Conservation (phyloP, 2,888 invertebrate genomes). For the Miltochrista miniata region DNA sequence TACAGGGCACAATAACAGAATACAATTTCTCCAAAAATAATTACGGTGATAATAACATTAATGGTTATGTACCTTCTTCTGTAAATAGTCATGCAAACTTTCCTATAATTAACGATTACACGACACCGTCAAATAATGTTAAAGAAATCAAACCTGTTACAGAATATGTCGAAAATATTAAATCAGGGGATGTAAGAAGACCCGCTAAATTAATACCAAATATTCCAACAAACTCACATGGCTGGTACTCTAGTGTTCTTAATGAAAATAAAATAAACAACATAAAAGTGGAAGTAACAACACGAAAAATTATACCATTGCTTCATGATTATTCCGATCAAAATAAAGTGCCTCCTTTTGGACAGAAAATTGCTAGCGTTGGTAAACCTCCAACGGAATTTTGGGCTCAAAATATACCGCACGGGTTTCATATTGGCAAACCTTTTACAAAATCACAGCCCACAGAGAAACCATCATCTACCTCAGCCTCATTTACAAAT, state of each 20-base stretch:
- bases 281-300: conserved; percentile 67
- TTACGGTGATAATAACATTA: conserved; percentile 29
- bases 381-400: conserved; percentile 72
- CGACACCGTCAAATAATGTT: conserved; percentile 27
- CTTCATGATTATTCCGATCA: conserved; percentile 57
- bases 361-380: conserved; percentile 66
- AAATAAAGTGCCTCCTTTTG: conserved; percentile 60
- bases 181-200: conserved; percentile 51
- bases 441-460: conserved; percentile 63
- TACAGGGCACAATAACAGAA: conserved; percentile 35
- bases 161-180: conserved; percentile 49
- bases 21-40: conserved; percentile 35
- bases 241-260: conserved; percentile 72
- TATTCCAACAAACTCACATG: conserved; percentile 73
- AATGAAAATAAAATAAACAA: conserved; percentile 66
- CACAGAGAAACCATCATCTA: conserved; percentile 43
- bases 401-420: conserved; percentile 55
- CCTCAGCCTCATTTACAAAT: conserved; percentile 44
- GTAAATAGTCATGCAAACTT: conserved; percentile 78
- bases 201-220: conserved; percentile 69
- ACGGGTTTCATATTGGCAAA: conserved; percentile 62
- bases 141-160: conserved; percentile 49
- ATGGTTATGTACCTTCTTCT: conserved; percentile 40
- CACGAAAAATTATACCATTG: conserved; percentile 71
- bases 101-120: conserved; percentile 68